Base-by-base conservation (phyloP, 2,113 vertebrate species). In the Cololabis saira region DNA sequence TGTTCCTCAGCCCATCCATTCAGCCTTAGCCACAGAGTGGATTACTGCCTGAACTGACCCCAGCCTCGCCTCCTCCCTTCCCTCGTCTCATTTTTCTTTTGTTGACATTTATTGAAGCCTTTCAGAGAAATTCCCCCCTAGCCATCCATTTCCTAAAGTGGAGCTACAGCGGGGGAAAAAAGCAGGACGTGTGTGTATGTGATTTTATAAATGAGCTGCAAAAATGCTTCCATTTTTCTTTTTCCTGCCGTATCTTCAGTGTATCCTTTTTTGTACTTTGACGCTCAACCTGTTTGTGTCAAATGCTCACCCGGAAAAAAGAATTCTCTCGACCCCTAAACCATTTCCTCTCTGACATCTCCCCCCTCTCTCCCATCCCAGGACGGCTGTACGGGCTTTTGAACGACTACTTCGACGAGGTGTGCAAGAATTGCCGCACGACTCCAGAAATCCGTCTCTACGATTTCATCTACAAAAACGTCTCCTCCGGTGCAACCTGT, bases 301-400 rank as follows among this genome's bases (percentile, higher is more conserved):
- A n/a, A n/a, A n/a, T n/a, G n/a, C n/a, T n/a, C n/a, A n/a, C n/a
- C n/a, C n/a, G n/a, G n/a, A n/a, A 27, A 27, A 27, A 27, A 27
- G 24, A 27, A 27, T 65, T 12, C 4, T 52, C 24, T 67, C 64
- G 12, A 59, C 65, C 30, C 42, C 43, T 55, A 5, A 37, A 16
- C 37, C 17, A 1, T 56, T 22, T 22, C 41, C 18, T 12, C 21
- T 3, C 13, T 33, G 21, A 60, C 68, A n/a, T 52, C 16, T 50
- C 22, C 18, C 45, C 2, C 41, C n/a, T 42, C 64, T 71, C 54
- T 45, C 10, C 45, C 17, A 37, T 63, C 45, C 1, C 86, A 98
- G 97, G 96, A 74, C 91, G 92, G 44, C 74, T 99, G 53, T 98
- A 94, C 83, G 86, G 74, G 77, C 90, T 98, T 66, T 77, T 99